A percentile compares a stretch with the other conserved stretches of the same genome.
Conservation (phyloP, 2,113 vertebrate genomes). For the Stegastes partitus region DNA sequence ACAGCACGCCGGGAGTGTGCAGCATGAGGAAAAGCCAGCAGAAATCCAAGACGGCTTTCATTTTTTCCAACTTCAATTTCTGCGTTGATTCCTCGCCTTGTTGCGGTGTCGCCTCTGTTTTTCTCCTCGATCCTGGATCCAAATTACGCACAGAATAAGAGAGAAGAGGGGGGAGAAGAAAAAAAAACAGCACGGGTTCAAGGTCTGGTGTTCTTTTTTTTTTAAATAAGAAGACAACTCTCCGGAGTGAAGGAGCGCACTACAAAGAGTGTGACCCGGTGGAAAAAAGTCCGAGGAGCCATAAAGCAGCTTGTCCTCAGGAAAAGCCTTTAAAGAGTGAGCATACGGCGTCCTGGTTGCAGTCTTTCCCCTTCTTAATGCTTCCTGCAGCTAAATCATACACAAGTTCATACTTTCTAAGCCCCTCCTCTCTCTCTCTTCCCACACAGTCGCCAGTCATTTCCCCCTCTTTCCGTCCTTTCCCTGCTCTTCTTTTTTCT, state of each 20-base stretch:
- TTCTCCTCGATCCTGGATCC: conserved; percentile 39
- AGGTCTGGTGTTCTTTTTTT: conserved; percentile 31
- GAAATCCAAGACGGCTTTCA: conserved; percentile 69
- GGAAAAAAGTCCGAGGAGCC: conserved; percentile 49
- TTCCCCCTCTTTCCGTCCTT: conserved; percentile 69
- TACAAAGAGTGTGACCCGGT: conserved; percentile 46
- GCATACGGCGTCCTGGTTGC: conserved; percentile 72
- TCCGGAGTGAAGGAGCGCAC: conserved; percentile 34
- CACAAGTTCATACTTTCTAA: conserved; percentile 90
- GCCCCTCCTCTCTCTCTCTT: conserved; percentile 84
- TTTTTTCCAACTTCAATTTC: conserved; percentile 47
- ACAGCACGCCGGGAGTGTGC: conserved; percentile 78
- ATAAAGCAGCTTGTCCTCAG: conserved; percentile 24
- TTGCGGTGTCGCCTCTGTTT: conserved; percentile 54
- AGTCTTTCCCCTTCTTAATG: conserved; percentile 83
- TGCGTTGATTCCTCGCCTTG: conserved; percentile 42
- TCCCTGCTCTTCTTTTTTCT: conserved; percentile 47
- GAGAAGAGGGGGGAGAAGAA: not conserved
- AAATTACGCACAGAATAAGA: conserved; percentile 66
- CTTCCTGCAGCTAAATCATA: conserved; percentile 89
- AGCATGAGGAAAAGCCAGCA: conserved; percentile 77
- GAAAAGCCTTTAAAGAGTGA: conserved; percentile 24
- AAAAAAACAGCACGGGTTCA: conserved; percentile 54
- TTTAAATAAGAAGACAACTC: conserved; percentile 31
- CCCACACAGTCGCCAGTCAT: conserved; percentile 76